These are phyloP conservation scores for Panulirus ornatus DNA, from an alignment of 1,140 invertebrate genomes.

Conservation along the genomic window DNA sequence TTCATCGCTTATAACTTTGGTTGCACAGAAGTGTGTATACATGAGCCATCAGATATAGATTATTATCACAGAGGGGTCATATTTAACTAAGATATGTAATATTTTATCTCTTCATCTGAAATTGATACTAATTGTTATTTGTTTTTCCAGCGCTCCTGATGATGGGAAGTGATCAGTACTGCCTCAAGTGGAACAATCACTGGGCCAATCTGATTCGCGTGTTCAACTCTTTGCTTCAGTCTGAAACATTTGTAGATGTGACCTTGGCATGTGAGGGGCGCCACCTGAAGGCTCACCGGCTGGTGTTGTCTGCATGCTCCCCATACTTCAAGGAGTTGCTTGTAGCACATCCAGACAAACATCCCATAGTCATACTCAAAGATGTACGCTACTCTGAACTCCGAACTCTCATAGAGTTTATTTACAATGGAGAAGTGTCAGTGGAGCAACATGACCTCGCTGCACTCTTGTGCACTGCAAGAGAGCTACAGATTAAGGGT, in stretches of 20 bases:
- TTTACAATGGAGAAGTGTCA: constrained; percentile 96
- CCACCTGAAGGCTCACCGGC: constrained; percentile 94
- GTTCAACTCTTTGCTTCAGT: constrained; percentile 93
- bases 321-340: constrained; percentile 94
- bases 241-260: constrained; percentile 94
- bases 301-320: constrained; percentile 95
- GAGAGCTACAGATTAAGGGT: constrained; percentile 89
- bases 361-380: constrained; percentile 93
- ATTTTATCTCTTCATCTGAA: too few species aligned
- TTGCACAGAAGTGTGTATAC: too few species aligned
- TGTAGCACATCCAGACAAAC: constrained; percentile 93
- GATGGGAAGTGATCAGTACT: constrained; percentile 88
- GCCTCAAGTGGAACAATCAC: constrained; percentile 96
- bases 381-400: constrained; percentile 92
- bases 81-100: too few species aligned
- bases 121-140: background rate
- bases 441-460: constrained; percentile 94
- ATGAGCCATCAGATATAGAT: too few species aligned
- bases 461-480: constrained; percentile 89
- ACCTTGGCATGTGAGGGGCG: constrained; percentile 94
- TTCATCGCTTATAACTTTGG: too few species aligned
- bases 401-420: constrained; percentile 93
- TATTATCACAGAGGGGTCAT: too few species aligned
- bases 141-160: constrained; percentile 85
- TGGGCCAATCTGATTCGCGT: constrained; percentile 90